These are phyloP conservation scores for Campylomormyrus tamandua DNA, from an alignment of 2,113 vertebrate species.

Conservation along the genomic window DNA sequence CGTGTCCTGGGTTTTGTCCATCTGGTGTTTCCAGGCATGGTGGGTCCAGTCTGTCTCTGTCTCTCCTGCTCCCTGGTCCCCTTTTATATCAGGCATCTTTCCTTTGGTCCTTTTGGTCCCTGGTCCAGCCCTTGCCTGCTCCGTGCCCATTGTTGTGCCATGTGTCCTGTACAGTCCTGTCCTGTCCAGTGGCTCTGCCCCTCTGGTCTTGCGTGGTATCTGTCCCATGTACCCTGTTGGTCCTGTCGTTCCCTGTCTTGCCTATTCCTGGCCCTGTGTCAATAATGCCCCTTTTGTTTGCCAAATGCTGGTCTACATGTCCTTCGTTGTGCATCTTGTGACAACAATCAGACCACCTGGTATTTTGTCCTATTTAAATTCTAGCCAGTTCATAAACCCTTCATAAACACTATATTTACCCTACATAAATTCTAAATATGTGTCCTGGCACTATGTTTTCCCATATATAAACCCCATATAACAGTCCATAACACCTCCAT, in stretches of 20 bases:
- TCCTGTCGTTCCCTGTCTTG: not conserved
- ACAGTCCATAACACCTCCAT: not conserved
- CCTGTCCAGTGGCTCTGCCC: not conserved
- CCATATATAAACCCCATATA: not conserved
- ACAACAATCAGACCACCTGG: not conserved
- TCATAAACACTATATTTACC: not conserved
- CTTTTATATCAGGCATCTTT: too few relatives aligned
- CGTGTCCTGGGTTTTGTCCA: too few relatives aligned
- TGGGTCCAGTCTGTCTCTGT: too few relatives aligned
- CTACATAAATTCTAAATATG: not conserved
- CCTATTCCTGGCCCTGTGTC: not conserved
- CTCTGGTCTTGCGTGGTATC: not conserved
- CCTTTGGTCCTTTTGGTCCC: not conserved
- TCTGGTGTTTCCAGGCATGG: too few relatives aligned
- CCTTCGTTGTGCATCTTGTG: not conserved
- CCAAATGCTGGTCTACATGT: not conserved
- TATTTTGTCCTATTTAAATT: not conserved
- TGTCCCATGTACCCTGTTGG: not conserved
- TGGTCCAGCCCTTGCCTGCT: not conserved
- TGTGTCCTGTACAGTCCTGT: not conserved
- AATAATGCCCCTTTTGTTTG: not conserved
- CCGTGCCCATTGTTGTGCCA: not conserved
- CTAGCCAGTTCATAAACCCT: not conserved
- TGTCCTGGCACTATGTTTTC: not conserved
- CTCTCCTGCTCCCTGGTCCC: too few relatives aligned